Evolutionary conservation across 2,113 vertebrate species (phyloP).

Genomic region (Etheostoma cragini): DNA sequence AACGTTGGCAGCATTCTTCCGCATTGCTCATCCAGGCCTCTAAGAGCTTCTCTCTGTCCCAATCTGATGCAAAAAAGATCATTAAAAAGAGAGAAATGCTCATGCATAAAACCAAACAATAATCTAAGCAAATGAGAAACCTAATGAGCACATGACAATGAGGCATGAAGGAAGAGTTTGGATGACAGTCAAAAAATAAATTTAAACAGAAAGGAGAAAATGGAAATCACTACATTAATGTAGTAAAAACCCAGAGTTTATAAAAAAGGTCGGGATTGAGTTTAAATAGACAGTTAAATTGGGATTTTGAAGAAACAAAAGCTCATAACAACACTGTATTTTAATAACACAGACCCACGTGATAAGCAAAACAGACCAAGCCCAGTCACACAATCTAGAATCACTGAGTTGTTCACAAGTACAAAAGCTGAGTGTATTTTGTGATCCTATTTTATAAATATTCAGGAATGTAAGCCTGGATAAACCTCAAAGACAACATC

Average conservation of each 20-base stretch:
- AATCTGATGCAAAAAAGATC: slow-evolving; percentile 85
- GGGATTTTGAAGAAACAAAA: not conserved
- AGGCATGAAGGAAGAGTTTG: not conserved
- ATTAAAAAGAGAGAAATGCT: not conserved
- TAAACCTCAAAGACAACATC: slow-evolving; percentile 2
- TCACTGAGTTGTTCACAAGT: not conserved
- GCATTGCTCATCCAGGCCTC: slow-evolving; percentile 98
- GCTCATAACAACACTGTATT: not conserved
- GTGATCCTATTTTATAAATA: slow-evolving; percentile 3
- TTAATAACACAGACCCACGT: not conserved
- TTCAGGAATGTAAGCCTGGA: not conserved
- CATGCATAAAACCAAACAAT: not conserved
- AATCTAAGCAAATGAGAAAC: not conserved
- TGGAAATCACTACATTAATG: not conserved
- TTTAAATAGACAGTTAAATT: not conserved
- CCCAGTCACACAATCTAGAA: not conserved
- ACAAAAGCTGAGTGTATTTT: not conserved
- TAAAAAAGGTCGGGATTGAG: not conserved
- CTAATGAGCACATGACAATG: not conserved
- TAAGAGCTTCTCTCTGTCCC: slow-evolving; percentile 97
- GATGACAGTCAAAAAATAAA: not conserved
- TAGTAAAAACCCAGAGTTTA: not conserved
- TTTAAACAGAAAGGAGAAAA: not conserved
- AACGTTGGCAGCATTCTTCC: slow-evolving; percentile 96
- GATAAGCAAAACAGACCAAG: not conserved